Evolutionary conservation across 2,113 vertebrate species (phyloP).

Genomic region (Indicator maculatus): DNA sequence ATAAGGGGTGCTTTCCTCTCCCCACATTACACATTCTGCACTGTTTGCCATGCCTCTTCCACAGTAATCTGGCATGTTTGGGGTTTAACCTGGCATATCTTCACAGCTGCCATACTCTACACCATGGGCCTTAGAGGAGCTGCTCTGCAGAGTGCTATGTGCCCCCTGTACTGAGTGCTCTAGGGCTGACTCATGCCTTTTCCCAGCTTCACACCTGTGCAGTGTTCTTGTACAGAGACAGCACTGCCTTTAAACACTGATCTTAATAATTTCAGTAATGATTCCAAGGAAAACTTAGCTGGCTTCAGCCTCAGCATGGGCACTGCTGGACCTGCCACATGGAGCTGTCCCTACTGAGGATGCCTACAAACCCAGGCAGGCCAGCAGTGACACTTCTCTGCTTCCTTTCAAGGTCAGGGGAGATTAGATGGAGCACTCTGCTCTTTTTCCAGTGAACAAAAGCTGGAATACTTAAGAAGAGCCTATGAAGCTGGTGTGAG

Average conservation of each 20-base stretch:
- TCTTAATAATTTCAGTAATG: background rate
- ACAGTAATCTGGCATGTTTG: background rate
- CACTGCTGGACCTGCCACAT: too few relatives aligned
- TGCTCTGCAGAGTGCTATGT: background rate
- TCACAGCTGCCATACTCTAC: accelerated
- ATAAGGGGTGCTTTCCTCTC: background rate
- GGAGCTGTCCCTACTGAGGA: accelerated
- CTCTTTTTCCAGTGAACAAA: slow-evolving; percentile 87
- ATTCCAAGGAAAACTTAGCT: background rate
- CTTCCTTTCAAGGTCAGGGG: slow-evolving; percentile 80
- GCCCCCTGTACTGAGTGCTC: background rate
- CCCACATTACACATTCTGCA: background rate
- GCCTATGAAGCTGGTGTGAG: slow-evolving; percentile 79
- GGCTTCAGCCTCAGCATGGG: accelerated
- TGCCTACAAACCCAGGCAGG: background rate
- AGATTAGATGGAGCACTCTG: slow-evolving; percentile 85
- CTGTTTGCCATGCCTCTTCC: background rate
- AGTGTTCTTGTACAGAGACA: background rate
- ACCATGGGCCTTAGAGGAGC: accelerated
- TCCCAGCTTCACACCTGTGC: accelerated
- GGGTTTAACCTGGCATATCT: background rate
- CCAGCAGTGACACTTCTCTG: background rate
- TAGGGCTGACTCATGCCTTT: accelerated
- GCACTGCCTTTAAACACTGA: background rate
- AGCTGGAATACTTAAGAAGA: slow-evolving; percentile 84